phyloP scores from a whole-genome alignment of 2,888 invertebrate species.

The Clivina fossor region DNA sequence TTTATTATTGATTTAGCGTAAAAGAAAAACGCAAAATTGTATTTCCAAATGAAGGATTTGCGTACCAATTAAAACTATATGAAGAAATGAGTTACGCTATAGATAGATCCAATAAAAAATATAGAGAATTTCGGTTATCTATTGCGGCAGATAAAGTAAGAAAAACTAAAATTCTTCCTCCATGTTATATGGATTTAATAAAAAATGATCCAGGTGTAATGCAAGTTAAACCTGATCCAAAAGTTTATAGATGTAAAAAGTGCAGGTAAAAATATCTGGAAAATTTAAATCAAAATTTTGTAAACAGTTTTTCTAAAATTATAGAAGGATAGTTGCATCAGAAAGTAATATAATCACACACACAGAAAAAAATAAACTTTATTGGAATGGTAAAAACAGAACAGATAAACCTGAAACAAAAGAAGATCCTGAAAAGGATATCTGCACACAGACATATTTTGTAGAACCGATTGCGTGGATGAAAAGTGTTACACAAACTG shows the following conservation, averaged over 20 bases:
- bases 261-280: no score
- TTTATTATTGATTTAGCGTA: constrained; percentile 53
- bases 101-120: constrained; percentile 68
- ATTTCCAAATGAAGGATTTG: constrained; percentile 79
- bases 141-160: constrained; percentile 80
- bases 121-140: constrained; percentile 73
- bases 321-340: constrained; percentile 73
- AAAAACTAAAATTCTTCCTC: constrained; percentile 82
- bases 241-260: constrained; percentile 80
- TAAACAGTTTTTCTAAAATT: constrained; percentile 32
- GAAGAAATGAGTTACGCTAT: constrained; percentile 75
- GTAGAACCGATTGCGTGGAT: constrained; percentile 92
- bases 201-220: constrained; percentile 78
- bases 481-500: constrained; percentile 67
- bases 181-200: constrained; percentile 72
- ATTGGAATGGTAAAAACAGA: constrained; percentile 54
- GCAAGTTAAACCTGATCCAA: constrained; percentile 76
- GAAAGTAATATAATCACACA: constrained; percentile 80
- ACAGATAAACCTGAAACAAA: constrained; percentile 40
- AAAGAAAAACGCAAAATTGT: constrained; percentile 72
- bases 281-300: no score
- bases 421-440: constrained; percentile 45
- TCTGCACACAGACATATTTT: constrained; percentile 77
- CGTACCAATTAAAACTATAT: constrained; percentile 76
- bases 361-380: constrained; percentile 56